Base-by-base conservation (phyloP, 1,140 invertebrate genomes). In the Cotesia chilonis region DNA sequence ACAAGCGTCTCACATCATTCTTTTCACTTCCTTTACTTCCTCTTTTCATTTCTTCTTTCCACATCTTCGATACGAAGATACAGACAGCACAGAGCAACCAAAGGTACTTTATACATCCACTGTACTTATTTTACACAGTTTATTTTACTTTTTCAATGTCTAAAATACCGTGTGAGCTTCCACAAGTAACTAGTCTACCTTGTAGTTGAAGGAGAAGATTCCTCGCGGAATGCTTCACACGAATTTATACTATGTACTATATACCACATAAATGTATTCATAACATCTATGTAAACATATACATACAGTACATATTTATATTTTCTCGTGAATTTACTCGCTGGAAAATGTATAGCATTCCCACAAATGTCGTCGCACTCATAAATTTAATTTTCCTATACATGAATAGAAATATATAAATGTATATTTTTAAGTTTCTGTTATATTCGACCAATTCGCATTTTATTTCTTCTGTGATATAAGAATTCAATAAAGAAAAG, bases 281-380 rank as follows among this genome's bases (percentile, higher is more conserved):
- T 1, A n/a, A 54, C n/a, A 37, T 38, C 35, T 38, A 57, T 28
- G 69, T 59, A 54, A 47, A 71, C 63, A 52, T 71, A 47, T 71
- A 60, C 28, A 60, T 41, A 71, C 69, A 20, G 47, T 12, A 64
- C 20, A 36, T 37, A 6, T 20, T 9, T 35, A 57, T 72, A 72
- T 64, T 67, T 67, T 60, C 52, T 67, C 54, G 70, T 72, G 64
- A 72, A 72, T 72, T 72, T 72, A 72, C 64, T 72, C 28, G n/a
- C 70, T 10, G 47, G 64, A 67, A 66, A 72, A 72, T 72, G 17
- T 60, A 72, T 72, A 60, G 54, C 70, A 72, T 72, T 67, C 64
- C 54, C 70, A 59, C 70, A 66, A 72, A 72, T 67, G 51, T 59
- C 64, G 2, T 51, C 63, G 63, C 67, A 60, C 70, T 57, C 70